A percentile compares a stretch with the other conserved stretches of the same genome.
These are phyloP conservation scores for Rhadinocentrus ornatus DNA, from an alignment of 2,797 vertebrate genomes.

Conservation along the genomic window DNA sequence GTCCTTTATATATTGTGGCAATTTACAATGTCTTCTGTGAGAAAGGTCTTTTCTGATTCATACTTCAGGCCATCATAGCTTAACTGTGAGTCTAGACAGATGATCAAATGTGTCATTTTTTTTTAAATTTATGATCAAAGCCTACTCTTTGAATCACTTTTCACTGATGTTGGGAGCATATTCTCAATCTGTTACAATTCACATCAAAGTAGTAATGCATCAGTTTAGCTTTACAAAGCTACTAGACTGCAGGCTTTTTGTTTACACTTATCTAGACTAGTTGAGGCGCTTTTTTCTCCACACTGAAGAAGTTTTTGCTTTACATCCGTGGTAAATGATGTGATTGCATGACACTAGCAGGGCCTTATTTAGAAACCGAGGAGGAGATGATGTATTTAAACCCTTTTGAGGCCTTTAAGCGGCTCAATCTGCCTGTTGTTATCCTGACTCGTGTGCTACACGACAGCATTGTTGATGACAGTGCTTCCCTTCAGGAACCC, in stretches of 20 bases:
- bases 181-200: neutral
- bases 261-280: neutral
- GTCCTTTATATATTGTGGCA: neutral
- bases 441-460: neutral
- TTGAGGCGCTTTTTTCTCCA: neutral
- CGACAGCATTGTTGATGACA: neutral
- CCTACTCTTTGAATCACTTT: neutral
- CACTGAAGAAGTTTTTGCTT: neutral
- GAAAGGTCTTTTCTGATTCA: neutral
- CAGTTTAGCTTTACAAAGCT: neutral
- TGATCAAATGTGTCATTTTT: neutral
- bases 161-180: neutral
- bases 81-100: neutral
- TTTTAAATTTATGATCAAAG: neutral
- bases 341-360: neutral
- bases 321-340: neutral
- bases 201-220: neutral
- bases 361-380: neutral
- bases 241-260: neutral
- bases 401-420: neutral
- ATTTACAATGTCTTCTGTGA: neutral
- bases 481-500: slow-evolving; percentile 71
- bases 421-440: neutral
- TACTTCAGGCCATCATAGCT: neutral
- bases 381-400: neutral